A percentile compares a stretch with the other conserved stretches of the same genome.
Conservation (phyloP, 2,113 vertebrate species). For the Lepus timidus region DNA sequence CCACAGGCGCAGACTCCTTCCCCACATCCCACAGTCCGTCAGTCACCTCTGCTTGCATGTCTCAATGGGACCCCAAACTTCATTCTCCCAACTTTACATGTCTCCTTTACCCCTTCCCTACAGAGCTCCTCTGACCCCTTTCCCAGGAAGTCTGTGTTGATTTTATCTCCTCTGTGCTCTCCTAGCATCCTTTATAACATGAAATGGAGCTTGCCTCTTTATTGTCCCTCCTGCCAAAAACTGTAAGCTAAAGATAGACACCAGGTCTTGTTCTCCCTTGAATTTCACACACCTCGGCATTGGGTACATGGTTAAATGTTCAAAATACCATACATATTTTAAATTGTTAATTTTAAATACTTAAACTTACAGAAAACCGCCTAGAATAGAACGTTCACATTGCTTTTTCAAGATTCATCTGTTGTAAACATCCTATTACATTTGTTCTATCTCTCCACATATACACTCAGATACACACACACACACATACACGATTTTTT, state of each 20-base stretch:
- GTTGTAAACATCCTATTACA: background rate
- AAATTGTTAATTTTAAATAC: conserved; percentile 33
- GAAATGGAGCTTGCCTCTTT: background rate
- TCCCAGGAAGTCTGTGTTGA: background rate
- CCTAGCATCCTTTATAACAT: background rate
- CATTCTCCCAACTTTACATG: background rate
- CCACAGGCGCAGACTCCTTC: background rate
- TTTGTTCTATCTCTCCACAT: background rate
- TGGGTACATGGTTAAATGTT: background rate
- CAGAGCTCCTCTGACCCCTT: background rate
- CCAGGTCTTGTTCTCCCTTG: background rate
- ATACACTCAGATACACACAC: background rate
- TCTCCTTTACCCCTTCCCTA: background rate
- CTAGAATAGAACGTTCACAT: conserved; percentile 31
- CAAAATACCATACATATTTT: background rate
- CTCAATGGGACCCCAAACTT: background rate
- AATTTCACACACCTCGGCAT: conserved; percentile 22
- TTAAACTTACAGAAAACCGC: conserved; percentile 13
- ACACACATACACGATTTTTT: background rate
- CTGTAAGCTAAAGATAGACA: conserved; percentile 3
- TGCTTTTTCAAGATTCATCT: conserved; percentile 11
- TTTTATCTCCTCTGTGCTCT: background rate
- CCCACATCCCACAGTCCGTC: background rate
- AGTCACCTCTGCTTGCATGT: background rate
- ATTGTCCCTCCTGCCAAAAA: background rate